Conservation (phyloP, 2,113 vertebrate species). For the Brachypteracias leptosomus region DNA sequence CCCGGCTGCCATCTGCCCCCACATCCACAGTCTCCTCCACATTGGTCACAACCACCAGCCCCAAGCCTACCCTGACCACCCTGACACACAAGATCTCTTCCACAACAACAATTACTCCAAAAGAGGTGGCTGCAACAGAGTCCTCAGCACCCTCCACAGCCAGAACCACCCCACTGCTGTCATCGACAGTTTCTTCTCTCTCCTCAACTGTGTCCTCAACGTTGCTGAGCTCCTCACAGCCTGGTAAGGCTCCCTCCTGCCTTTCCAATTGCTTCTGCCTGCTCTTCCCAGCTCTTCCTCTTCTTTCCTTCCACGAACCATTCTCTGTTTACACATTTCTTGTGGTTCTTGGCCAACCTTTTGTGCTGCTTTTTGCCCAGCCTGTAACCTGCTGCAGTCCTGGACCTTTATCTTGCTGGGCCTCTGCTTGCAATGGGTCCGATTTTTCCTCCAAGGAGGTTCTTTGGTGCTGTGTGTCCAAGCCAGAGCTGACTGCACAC, state of each 20-base stretch:
- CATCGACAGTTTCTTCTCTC: not conserved
- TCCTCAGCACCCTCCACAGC: not conserved
- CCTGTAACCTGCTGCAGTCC: too few species aligned
- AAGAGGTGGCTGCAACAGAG: not conserved
- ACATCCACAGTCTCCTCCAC: rapidly evolving
- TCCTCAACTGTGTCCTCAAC: not conserved
- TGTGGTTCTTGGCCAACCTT: too few species aligned
- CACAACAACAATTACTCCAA: rapidly evolving
- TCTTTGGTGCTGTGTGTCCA: too few species aligned
- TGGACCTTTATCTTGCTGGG: too few species aligned
- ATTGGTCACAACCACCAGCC: rapidly evolving
- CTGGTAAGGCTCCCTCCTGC: not conserved
- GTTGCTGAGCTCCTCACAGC: not conserved
- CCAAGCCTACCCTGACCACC: rapidly evolving
- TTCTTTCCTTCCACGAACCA: not conserved
- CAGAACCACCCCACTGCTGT: not conserved
- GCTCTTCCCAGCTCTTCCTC: not conserved
- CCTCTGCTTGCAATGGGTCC: too few species aligned
- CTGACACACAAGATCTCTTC: not conserved
- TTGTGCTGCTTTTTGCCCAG: too few species aligned
- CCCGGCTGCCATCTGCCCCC: rapidly evolving
- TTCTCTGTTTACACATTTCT: too few species aligned
- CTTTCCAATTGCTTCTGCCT: too few species aligned
- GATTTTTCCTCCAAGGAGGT: too few species aligned
- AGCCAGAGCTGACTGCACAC: too few species aligned